Percentiles rank a stretch among this genome's conserved stretches.
These are phyloP conservation scores for Pseudopipra pipra DNA, from an alignment of 2,113 vertebrate species.

Conservation along the genomic window DNA sequence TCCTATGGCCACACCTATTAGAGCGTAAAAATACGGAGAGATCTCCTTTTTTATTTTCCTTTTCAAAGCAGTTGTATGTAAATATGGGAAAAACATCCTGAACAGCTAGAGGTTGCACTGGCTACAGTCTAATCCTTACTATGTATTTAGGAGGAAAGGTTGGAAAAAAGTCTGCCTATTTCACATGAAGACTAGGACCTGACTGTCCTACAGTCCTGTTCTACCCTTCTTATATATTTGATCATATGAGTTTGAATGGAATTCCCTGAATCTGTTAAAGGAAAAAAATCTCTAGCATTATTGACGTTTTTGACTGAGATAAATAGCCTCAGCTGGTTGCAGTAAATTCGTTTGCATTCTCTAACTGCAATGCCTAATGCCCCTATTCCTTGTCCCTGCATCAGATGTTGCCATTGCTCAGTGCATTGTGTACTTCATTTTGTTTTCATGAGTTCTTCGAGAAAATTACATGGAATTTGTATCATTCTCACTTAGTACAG, in stretches of 20 bases:
- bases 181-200: background rate
- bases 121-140: background rate
- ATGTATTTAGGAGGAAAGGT: background rate
- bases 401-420: conserved; percentile 44
- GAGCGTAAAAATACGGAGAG: background rate
- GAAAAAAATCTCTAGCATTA: background rate
- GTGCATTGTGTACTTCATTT: conserved; percentile 48
- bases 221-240: background rate
- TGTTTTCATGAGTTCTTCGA: conserved; percentile 49
- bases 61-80: background rate
- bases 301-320: background rate
- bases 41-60: background rate
- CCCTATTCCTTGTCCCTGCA: background rate
- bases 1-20: background rate
- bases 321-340: background rate
- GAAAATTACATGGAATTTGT: background rate
- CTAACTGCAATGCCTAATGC: background rate
- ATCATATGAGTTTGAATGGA: background rate
- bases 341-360: background rate
- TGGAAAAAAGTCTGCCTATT: background rate
- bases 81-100: background rate
- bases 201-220: background rate
- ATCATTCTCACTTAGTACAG: background rate
- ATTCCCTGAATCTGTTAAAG: background rate
- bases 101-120: background rate